Evolutionary conservation across 2,113 vertebrate species (phyloP).

Genomic region (Boleophthalmus pectinirostris): DNA sequence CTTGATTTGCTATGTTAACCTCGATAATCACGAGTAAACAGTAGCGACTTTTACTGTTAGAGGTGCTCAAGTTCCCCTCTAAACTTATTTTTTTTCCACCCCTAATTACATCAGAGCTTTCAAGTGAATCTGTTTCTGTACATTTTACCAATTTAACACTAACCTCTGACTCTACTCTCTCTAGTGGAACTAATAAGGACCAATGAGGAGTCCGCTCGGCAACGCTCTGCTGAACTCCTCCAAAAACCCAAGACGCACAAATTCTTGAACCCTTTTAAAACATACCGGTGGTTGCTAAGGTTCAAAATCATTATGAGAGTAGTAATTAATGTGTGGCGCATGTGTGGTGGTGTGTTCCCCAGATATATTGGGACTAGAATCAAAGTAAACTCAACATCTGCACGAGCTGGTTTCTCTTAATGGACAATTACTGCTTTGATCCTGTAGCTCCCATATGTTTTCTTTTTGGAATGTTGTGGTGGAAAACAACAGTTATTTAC

Average conservation of each 20-base stretch:
- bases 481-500: slow-evolving; percentile 14
- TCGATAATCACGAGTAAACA: not conserved
- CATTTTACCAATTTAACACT: slow-evolving; percentile 8
- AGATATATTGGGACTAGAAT: not conserved
- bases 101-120: slow-evolving; percentile 25
- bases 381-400: not conserved
- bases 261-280: slow-evolving; percentile 6
- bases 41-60: not conserved
- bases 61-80: not conserved
- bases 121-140: slow-evolving; percentile 11
- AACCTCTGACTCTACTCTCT: slow-evolving; percentile 30
- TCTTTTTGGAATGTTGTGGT: slow-evolving; percentile 25
- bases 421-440: slow-evolving; percentile 28
- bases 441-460: slow-evolving; percentile 28
- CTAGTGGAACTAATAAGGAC: slow-evolving; percentile 48
- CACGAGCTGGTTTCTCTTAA: slow-evolving; percentile 14
- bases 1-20: not conserved
- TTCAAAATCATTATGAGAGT: not conserved
- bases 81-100: slow-evolving; percentile 12
- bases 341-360: not conserved
- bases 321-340: not conserved
- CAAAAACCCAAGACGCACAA: slow-evolving; percentile 15
- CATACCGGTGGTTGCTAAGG: not conserved
- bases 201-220: slow-evolving; percentile 48
- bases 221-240: slow-evolving; percentile 29